Evolutionary conservation across 2,797 vertebrate species (phyloP), one percentile per base, ranked within the genome.

Genomic region (Rachycentron canadum): DNA sequence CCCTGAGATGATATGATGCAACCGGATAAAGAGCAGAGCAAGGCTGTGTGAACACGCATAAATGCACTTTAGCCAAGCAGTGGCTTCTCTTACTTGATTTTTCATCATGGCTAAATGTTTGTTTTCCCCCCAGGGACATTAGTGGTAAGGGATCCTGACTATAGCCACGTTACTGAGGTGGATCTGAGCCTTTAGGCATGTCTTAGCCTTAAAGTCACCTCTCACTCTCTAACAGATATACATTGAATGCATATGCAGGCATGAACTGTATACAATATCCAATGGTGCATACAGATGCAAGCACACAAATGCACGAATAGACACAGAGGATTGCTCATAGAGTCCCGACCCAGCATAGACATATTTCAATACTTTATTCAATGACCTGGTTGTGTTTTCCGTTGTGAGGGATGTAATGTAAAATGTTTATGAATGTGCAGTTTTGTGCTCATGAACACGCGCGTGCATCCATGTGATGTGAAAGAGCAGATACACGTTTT

Each of bases 1-100:
- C 73, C 55, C 67, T 34, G 72, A 86, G 77, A 90, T 91, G 82
- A 92, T 91, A 90, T 93, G 91, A 94, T 94, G 89, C 89, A 90
- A 91, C 79, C 64, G 83, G 86, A 92, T 82, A 90, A 92, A 91
- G 87, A 89, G 83, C 82, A 87, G 84, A 83, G 71, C 69, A 67
- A 71, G 76, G 68, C 82, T 69, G 75, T 87, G 82, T 90, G 86
- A 90, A 92, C 84, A 84, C 69, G 59, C 84, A 76, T 77, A 90
- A 88, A 91, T 89, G 89, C 84, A 90, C 86, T 92, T 91, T 83
- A 90, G 76, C 89, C 82, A 83, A 89, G 85, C 70, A 58, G 52
- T 78, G 77, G 75, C 82, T 86, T 86, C 74, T 88, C 83, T 89
- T 90, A 78, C 89, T 84, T 84, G 79, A 78, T 89, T 91, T 92